Evolutionary conservation across 2,888 invertebrate genomes (phyloP).

Genomic region (Brenthis ino): DNA sequence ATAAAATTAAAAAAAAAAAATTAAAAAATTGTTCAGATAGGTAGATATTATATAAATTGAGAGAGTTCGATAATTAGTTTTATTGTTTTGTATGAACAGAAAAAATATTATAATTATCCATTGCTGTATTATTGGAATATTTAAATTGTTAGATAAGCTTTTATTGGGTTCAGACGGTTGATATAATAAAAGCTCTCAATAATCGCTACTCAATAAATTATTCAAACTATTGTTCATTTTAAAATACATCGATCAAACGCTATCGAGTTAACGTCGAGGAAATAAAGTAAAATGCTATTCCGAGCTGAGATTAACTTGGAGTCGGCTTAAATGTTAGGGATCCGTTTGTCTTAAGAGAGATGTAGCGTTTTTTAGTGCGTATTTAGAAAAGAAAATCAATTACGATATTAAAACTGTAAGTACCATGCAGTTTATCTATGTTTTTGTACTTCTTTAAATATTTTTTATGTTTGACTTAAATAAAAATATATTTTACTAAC

Average conservation of each 20-base stretch:
- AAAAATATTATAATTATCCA: constrained; percentile 39
- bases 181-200: constrained; percentile 53
- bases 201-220: constrained; percentile 61
- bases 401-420: neutral
- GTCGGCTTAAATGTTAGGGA: constrained; percentile 29
- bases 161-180: constrained; percentile 36
- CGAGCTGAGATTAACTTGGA: constrained; percentile 28
- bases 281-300: constrained; percentile 46
- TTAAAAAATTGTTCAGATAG: no score
- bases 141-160: constrained; percentile 50
- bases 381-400: neutral
- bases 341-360: constrained; percentile 4
- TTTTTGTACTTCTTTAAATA: no score
- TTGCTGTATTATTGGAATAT: constrained; percentile 39
- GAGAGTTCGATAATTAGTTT: neutral
- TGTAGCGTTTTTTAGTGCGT: neutral
- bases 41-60: no score
- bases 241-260: constrained; percentile 66
- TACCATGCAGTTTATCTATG: no score
- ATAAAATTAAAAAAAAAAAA: no score
- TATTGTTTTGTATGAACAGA: neutral
- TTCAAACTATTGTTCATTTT: constrained; percentile 63
- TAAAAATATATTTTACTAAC: no score
- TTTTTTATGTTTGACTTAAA: no score
- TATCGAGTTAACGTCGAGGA: constrained; percentile 48